Percentiles rank a stretch among this genome's conserved stretches.
These are phyloP conservation scores for Halichoeres trimaculatus DNA, from an alignment of 2,113 vertebrate genomes.

Conservation along the genomic window DNA sequence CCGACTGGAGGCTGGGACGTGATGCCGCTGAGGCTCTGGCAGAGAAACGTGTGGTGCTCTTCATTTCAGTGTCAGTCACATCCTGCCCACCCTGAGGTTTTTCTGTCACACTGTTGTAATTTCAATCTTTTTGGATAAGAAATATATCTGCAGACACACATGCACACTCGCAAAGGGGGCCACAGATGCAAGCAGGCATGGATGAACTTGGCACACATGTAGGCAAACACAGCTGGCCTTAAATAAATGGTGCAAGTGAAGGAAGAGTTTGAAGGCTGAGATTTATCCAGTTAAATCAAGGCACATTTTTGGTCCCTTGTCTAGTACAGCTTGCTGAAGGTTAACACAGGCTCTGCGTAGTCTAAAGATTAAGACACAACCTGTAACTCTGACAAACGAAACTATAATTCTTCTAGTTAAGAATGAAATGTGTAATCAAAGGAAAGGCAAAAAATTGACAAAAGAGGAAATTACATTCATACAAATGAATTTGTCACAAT, in stretches of 20 bases:
- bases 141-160: constrained; percentile 26
- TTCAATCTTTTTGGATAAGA: constrained; percentile 48
- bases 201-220: constrained; percentile 21
- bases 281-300: constrained; percentile 17
- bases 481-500: background rate
- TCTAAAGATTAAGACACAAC: constrained; percentile 19
- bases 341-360: constrained; percentile 9
- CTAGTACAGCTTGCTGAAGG: background rate
- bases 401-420: constrained; percentile 11
- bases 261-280: background rate
- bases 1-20: constrained; percentile 43
- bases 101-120: constrained; percentile 53
- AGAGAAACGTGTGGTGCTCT: constrained; percentile 4
- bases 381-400: background rate
- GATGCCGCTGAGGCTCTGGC: constrained; percentile 17
- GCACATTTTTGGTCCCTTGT: constrained; percentile 3
- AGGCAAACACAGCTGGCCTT: constrained; percentile 26
- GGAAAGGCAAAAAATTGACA: background rate
- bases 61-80: constrained; percentile 8
- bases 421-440: background rate
- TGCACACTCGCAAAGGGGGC: constrained; percentile 14
- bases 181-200: constrained; percentile 30
- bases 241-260: constrained; percentile 21
- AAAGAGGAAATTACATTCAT: background rate
- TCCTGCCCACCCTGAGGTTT: constrained; percentile 40